Base-by-base conservation (phyloP, 1,140 invertebrate species). In the Drosophila pandora region DNA sequence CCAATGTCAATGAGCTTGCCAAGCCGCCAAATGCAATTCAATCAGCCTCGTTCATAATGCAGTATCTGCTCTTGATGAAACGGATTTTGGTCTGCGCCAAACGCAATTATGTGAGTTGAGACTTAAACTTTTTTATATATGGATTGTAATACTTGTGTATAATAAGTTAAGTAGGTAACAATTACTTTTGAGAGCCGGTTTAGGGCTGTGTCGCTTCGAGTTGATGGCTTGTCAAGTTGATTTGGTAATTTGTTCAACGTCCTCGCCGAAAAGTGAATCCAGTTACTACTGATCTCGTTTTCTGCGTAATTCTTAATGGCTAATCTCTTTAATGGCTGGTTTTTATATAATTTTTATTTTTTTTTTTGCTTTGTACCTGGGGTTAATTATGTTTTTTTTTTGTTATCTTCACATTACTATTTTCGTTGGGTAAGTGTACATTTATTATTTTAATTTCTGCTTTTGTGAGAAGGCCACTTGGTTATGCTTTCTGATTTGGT, bases 71-170 rank as follows among this genome's bases (percentile, higher is more conserved):
- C 32, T 78, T 95, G 21, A 92, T 94, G 49, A 94, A 94, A 79
- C 93, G 94, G 59, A 95, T 95, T 90, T 92, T 95, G 52, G 88
- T 95, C 57, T 94, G 93, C 71, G 93, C 93, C 25, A 93, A 93
- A 68, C 92, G 94, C 64, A 93, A 93, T 90, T 94, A 94, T 90
- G 94, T 95, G 90, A 94, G 94, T 92, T 78, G 7, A 43, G 13
- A 43, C 39, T 13, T 43, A 10, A 28, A 28, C 25, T 28, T 28
- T 28, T 28, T 28, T 28, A 28, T 28, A 28, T 28, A 28, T 28
- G 25, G 25, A 28, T 28, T 6, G 25, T 28, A 28, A 28, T 6
- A 28, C 25, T 28, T 28, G 5, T 8, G 25, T 37, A 34, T 7
- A 68, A 56, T 57, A 34, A 54, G 48, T 52, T 45, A 50, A 43